Percentiles rank a stretch among this genome's conserved stretches.
These are phyloP conservation scores for Bombus sylvicola DNA, from an alignment of 1,140 invertebrate genomes.

Conservation along the genomic window DNA sequence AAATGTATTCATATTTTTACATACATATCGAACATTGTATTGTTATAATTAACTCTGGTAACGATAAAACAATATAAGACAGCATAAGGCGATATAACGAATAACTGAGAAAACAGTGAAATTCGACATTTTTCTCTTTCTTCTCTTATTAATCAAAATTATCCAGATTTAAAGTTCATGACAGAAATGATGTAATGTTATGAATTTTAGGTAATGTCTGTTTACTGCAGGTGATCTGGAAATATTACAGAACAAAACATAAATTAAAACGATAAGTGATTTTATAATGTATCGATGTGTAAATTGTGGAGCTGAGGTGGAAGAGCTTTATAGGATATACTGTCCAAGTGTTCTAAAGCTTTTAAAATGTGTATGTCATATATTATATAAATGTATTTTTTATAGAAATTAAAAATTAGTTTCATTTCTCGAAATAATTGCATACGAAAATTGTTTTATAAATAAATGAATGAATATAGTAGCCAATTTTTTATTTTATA, in stretches of 20 bases:
- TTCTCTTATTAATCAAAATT: background rate
- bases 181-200: background rate
- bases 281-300: conserved; percentile 84
- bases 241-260: background rate
- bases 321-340: conserved; percentile 87
- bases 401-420: background rate
- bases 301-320: conserved; percentile 85
- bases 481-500: no score
- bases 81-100: background rate
- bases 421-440: background rate
- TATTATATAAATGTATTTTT: conserved; percentile 16
- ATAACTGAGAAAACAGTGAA: background rate
- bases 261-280: background rate
- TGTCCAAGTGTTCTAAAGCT: conserved; percentile 88
- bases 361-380: conserved; percentile 87
- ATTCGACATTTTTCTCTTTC: background rate
- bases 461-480: no score
- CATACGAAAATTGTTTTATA: background rate
- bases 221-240: conserved; percentile 28
- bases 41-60: background rate
- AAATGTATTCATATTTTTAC: background rate
- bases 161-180: background rate
- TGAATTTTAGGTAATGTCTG: background rate
- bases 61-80: background rate
- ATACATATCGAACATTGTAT: background rate